Base-by-base conservation (phyloP, 2,888 invertebrate genomes). In the Xylocampa areola region DNA sequence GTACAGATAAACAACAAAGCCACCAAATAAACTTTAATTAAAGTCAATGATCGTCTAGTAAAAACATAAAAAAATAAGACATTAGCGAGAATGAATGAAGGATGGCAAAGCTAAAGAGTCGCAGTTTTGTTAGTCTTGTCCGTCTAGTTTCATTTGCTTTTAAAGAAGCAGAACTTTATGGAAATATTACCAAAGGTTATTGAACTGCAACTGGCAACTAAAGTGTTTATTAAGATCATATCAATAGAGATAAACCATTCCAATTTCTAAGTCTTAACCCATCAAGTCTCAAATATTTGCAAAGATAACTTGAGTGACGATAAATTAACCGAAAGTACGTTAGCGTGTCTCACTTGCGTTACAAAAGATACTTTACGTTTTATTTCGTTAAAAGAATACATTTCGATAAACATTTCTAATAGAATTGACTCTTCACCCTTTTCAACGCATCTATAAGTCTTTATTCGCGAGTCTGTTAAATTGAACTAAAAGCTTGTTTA, bases 361-460 rank as follows among this genome's bases (percentile, higher is more conserved):
- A 41, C 21, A 45, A 59, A 41, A 35, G 16, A 35, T 29, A 63
- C 11, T 35, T 47, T 36, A 3, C 13, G 25, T 58, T 62, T 47
- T 57, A 32, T 67, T 52, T 41, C 13, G 10, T 45, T 54, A 32
- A 32, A 49, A 60, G 44, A 49, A 65, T 45, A 68, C 40, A 54
- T 62, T 49, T 67, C 39, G 33, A 44, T 40, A 67, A 36, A 67
- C 68, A 52, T 36, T 52, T 48, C 8, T 33, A 45, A 30, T 35
- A 21, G 40, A 62, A 68, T 64, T 67, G 61, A 54, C 63, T 50
- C 27, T 55, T 68, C 45, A 65, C 33, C 55, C 64, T 68, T 68
- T 68, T 62, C 68, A 62, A 33, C 19, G 35, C 49, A 45, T 50
- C 45, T 68, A 49, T 55, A 44, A 51, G 47, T 63, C 44, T 44